Conservation (phyloP, 2,888 invertebrate genomes). For the Gerris lacustris region DNA sequence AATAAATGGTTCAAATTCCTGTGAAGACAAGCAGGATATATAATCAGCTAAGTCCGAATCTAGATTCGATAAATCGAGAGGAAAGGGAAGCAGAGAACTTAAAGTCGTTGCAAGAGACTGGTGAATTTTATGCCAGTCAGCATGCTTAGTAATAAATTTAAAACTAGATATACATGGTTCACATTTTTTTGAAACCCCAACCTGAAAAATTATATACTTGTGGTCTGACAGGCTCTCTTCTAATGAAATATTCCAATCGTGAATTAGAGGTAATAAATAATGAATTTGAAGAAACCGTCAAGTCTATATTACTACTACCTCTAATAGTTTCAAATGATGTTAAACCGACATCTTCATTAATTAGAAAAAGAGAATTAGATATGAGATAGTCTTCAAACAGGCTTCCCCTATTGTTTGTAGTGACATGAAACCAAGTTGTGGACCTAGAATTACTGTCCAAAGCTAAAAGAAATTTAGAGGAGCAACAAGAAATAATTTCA, state of each 20-base stretch:
- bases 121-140: constrained; percentile 8
- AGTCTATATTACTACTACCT: constrained; percentile 13
- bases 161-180: neutral
- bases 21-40: neutral
- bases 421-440: constrained; percentile 3
- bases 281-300: constrained; percentile 7
- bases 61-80: constrained; percentile 5
- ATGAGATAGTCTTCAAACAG: constrained; percentile 7
- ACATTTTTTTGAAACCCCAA: neutral
- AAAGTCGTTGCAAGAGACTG: neutral
- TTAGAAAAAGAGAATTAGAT: neutral
- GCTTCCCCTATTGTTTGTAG: constrained; percentile 7
- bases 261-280: constrained; percentile 1
- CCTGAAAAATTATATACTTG: constrained; percentile 1
- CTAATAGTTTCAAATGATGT: constrained; percentile 7
- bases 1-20: neutral
- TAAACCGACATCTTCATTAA: constrained; percentile 8
- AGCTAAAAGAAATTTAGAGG: neutral
- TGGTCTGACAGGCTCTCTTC: neutral
- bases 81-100: neutral
- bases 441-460: constrained; percentile 11
- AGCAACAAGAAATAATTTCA: neutral
- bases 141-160: constrained; percentile 8
- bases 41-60: neutral
- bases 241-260: neutral